Base-by-base conservation (phyloP, 2,113 vertebrate species). In the Girardinichthys multiradiatus region DNA sequence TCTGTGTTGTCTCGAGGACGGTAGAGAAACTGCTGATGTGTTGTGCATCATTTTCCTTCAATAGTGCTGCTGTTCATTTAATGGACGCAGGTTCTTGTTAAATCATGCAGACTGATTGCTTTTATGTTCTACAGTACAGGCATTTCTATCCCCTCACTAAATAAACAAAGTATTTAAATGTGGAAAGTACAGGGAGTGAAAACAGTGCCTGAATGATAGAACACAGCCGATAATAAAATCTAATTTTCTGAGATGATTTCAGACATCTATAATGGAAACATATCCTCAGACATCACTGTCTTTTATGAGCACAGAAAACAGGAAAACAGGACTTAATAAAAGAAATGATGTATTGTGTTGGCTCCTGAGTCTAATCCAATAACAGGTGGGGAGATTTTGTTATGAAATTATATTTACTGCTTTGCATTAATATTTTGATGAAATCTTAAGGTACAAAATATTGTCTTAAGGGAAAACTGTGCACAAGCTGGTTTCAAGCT, bases 51-150 rank as follows among this genome's bases (percentile, higher is more conserved):
- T 88, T 90, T 87, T 83, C 77, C 82, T 85, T 82, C 87, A 84
- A 86, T 90, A 84, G 84, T 59, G 68, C 82, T 59, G 83, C 82
- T 90, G 86, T 93, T 92, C 87, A 83, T 92, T 94, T 93, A 93
- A 93, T 92, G 87, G 92, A 90, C 90, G 86, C 86, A 88, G 88
- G 91, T 93, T 89, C 86, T 92, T 93, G 92, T 94, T 93, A 94
- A 94, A 94, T 93, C 91, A 88, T 78, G 77, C 84, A 84, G 79
- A 88, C 90, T 94, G 94, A 94, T 94, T 94, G 91, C 92, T 94
- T 94, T 94, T 92, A 93, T 95, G 94, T 95, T 93, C 92, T 90
- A 84, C 80, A 61, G 82, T 85, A 79, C 79, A 73, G 86, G 83
- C 79, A 89, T 85, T 91, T 86, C 83, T 89, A 86, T 92, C 90